Evolutionary conservation across 2,113 vertebrate species (phyloP).

Genomic region (Eonycteris spelaea): DNA sequence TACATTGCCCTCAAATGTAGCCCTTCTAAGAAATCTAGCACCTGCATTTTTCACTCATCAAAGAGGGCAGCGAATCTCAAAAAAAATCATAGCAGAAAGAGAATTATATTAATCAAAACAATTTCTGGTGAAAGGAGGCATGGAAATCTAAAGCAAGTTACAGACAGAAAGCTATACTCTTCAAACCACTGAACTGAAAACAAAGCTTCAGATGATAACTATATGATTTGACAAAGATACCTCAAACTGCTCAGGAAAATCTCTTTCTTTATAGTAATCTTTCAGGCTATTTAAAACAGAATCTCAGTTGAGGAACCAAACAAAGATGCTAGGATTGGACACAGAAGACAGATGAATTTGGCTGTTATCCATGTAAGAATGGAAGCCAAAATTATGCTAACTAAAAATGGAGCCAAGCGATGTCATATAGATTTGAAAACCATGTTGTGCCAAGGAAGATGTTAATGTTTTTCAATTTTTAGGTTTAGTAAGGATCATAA

Average conservation of each 20-base stretch:
- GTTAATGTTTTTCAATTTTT: slow-evolving; percentile 64
- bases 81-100: slow-evolving; percentile 67
- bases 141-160: slow-evolving; percentile 68
- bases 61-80: slow-evolving; percentile 56
- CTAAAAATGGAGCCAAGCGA: slow-evolving; percentile 52
- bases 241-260: slow-evolving; percentile 68
- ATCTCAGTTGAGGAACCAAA: slow-evolving; percentile 65
- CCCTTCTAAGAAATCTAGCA: slow-evolving; percentile 59
- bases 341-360: slow-evolving; percentile 63
- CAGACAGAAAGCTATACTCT: slow-evolving; percentile 63
- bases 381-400: slow-evolving; percentile 68
- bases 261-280: slow-evolving; percentile 64
- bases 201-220: slow-evolving; percentile 69
- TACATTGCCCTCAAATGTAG: slow-evolving; percentile 43
- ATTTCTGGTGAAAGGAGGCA: slow-evolving; percentile 72
- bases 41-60: slow-evolving; percentile 63
- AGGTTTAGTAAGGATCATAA: slow-evolving; percentile 58
- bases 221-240: slow-evolving; percentile 68
- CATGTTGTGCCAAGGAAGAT: slow-evolving; percentile 57
- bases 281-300: slow-evolving; percentile 72
- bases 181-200: slow-evolving; percentile 42
- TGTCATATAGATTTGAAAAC: slow-evolving; percentile 68
- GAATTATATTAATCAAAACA: slow-evolving; percentile 75
- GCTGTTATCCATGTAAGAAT: slow-evolving; percentile 69
- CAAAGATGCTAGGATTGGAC: slow-evolving; percentile 66